Base-by-base conservation (phyloP, 1,140 invertebrate genomes). In the Holcopasites calliopsidis region DNA sequence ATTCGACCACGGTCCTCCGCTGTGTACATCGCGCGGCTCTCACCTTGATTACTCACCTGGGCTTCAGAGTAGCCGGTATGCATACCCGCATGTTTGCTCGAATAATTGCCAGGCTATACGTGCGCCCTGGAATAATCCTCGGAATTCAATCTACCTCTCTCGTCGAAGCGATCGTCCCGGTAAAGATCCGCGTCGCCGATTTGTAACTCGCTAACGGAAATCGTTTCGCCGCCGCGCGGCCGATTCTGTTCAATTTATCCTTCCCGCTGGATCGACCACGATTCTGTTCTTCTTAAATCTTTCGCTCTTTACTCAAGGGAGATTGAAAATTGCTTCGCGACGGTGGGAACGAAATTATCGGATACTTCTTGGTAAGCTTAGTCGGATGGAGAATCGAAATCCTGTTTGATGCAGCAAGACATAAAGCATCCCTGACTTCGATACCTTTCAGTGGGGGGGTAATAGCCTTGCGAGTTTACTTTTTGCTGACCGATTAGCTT, bases 21-120 rank as follows among this genome's bases (percentile, higher is more conserved):
- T 72, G 64, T 74, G 69, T 77, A 70, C 70, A 82, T 77, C 68
- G 54, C 40, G 62, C 65, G 52, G 57, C 80, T 82, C 79, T 82
- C 79, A 82, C 69, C 80, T 83, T 83, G 80, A 83, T 83, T 83
- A 83, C 80, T 83, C 80, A 83, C 80, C 80, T 83, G 79, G 80
- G 80, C 68, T 83, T 81, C 69, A 33, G 66, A 55, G 38, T 62
- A 77, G 62, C 79, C 73, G 80, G 79, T 83, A 83, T 82, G 80
- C 80, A 77, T 81, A 81, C 79, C 80, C 80, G 80, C 80, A 82
- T 82, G 80, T 82, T 82, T 82, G 80, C 80, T 72, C 80, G 80
- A 82, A 82, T 82, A 82, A 82, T 82, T 82, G 80, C 75, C 47
- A 79, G 52, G 73, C 78, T 77, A 75, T 65, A 76, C 60, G 62